Evolutionary conservation across 1,140 invertebrate genomes (phyloP).

Genomic region (Cepaea nemoralis): DNA sequence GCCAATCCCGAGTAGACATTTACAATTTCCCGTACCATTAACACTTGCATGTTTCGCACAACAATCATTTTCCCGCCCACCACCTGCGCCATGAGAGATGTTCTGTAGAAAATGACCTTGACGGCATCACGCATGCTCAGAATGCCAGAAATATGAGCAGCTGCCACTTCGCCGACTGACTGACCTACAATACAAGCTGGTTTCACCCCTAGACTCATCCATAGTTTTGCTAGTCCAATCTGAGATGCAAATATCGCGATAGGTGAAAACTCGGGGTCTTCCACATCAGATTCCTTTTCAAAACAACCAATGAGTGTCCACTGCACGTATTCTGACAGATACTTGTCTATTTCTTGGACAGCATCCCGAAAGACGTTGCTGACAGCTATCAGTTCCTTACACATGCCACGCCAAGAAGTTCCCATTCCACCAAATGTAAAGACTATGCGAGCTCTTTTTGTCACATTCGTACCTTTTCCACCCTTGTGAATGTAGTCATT

Average conservation of each 20-base stretch:
- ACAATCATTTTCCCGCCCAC: slow-evolving; percentile 56
- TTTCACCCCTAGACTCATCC: slow-evolving; percentile 50
- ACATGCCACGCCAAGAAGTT: slow-evolving; percentile 55
- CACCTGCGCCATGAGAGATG: slow-evolving; percentile 40
- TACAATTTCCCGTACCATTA: slow-evolving; percentile 39
- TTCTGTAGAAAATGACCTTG: slow-evolving; percentile 53
- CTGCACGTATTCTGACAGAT: slow-evolving; percentile 39
- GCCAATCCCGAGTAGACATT: slow-evolving; percentile 38
- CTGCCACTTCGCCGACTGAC: slow-evolving; percentile 62
- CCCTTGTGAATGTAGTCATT: background rate
- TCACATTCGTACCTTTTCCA: background rate
- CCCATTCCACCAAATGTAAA: slow-evolving; percentile 62
- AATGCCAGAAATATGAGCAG: slow-evolving; percentile 51
- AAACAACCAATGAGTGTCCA: slow-evolving; percentile 46
- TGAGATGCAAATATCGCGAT: slow-evolving; percentile 61
- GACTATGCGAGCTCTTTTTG: slow-evolving; percentile 32
- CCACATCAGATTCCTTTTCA: slow-evolving; percentile 28
- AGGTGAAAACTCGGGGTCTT: slow-evolving; percentile 51
- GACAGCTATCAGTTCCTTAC: slow-evolving; percentile 42
- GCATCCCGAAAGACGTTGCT: slow-evolving; percentile 39
- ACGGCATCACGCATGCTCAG: slow-evolving; percentile 55
- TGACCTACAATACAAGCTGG: slow-evolving; percentile 59
- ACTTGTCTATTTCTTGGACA: slow-evolving; percentile 48
- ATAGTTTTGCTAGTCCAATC: slow-evolving; percentile 52
- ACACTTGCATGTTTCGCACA: slow-evolving; percentile 43